A percentile compares a stretch with the other conserved stretches of the same genome.
These are phyloP conservation scores for Drosophila lini DNA, from an alignment of 1,140 invertebrate species.

Conservation along the genomic window DNA sequence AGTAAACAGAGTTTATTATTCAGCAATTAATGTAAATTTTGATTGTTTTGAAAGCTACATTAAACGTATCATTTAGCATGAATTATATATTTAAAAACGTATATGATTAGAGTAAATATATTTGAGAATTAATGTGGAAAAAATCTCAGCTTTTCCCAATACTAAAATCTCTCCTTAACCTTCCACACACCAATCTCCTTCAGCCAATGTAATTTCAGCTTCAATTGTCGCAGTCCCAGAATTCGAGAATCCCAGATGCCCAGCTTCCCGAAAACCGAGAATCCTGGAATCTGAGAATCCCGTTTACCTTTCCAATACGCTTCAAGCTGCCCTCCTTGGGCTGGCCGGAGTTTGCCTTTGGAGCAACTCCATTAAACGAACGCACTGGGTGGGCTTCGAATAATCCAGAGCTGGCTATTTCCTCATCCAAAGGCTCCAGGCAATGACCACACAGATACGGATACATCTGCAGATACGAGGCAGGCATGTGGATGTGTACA, in stretches of 20 bases:
- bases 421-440: constrained; percentile 44
- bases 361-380: constrained; percentile 44
- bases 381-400: constrained; percentile 44
- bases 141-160: background rate
- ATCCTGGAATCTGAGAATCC: constrained; percentile 17
- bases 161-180: background rate
- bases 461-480: constrained; percentile 20
- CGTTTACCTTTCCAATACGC: constrained; percentile 34
- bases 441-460: constrained; percentile 44
- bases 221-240: constrained; percentile 4
- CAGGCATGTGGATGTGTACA: constrained; percentile 35
- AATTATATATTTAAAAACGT: background rate
- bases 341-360: background rate
- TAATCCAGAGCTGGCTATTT: constrained; percentile 54
- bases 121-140: background rate
- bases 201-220: background rate
- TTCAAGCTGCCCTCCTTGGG: constrained; percentile 21
- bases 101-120: background rate
- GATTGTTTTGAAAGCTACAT: background rate
- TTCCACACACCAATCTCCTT: background rate
- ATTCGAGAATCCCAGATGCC: constrained; percentile 1
- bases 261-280: constrained; percentile 3
- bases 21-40: background rate
- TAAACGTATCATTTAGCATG: background rate
- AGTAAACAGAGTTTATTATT: background rate